Base-by-base conservation (phyloP, 2,113 vertebrate species). In the Sterrhoptilus dennistouni region DNA sequence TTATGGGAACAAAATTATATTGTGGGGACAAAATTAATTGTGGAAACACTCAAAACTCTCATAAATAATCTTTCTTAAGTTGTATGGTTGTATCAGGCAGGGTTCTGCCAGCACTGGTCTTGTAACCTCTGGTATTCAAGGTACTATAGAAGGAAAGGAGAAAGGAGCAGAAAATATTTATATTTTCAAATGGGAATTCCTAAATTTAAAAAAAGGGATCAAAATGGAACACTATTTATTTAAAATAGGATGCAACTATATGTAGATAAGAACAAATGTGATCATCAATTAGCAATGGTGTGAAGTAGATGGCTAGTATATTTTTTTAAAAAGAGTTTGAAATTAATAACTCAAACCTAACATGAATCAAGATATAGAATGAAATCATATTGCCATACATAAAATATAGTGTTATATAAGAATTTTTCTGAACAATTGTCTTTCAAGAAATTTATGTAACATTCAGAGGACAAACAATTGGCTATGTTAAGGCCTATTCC, bases 361-460 rank as follows among this genome's bases (percentile, higher is more conserved):
- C 3, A 60, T 38, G 14, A 87, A 69, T 52, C 29, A 74, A 90
- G n/a, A 38, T 29, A 65, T 2, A 44, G 36, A 87, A 70, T 17
- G 77, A 83, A 79, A 68, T 54, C 36, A n/a, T 84, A 60, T 64
- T 45, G 15, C 2, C 14, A 42, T 49, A 17, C 8, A 36, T 36
- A 25, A 78, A 84, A 83, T 50, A 44, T 0, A 23, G 7, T 17
- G 10, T 20, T 53, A n/a, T 22, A 61, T 28, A 94, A 68, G 17
- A 88, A 36, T 10, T 5, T 82, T 10, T 45, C 38, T 71, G 20
- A 59, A 45, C 21, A 83, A 38, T 14, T 0, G 0, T 29, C 49
- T 89, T 86, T 52, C 18, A 83, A 38, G 35, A 63, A 78, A 57
- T 38, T 35, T 22, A 33, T 3, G 0, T 24, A 12, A 64, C 60